These are phyloP conservation scores for Falco peregrinus DNA, from an alignment of 2,797 vertebrate genomes.

Conservation along the genomic window DNA sequence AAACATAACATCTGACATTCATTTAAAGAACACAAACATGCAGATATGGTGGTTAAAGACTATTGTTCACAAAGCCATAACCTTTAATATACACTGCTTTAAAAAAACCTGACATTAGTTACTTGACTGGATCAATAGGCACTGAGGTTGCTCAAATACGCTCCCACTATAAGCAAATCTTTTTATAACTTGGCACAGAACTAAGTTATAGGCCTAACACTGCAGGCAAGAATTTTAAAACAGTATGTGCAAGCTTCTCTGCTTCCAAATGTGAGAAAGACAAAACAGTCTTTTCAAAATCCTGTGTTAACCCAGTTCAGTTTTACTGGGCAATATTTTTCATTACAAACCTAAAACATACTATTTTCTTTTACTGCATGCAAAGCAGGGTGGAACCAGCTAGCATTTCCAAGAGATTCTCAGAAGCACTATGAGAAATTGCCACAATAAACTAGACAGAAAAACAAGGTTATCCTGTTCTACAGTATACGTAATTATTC, in stretches of 20 bases:
- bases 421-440: background rate
- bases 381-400: background rate
- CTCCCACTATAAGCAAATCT: background rate
- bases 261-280: background rate
- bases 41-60: background rate
- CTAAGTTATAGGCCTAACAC: background rate
- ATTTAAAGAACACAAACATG: background rate
- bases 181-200: background rate
- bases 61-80: background rate
- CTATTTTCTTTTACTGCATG: background rate
- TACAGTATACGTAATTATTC: background rate
- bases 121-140: background rate
- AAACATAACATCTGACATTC: accelerated
- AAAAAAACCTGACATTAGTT: background rate
- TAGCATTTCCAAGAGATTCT: background rate
- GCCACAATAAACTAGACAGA: background rate
- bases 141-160: background rate
- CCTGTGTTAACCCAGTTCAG: background rate
- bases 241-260: background rate
- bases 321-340: background rate
- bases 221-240: background rate
- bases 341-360: background rate
- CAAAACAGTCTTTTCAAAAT: background rate
- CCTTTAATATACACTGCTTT: background rate
- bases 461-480: background rate